Evolutionary conservation across 2,113 vertebrate genomes (phyloP).

Genomic region (Pseudopipra pipra): DNA sequence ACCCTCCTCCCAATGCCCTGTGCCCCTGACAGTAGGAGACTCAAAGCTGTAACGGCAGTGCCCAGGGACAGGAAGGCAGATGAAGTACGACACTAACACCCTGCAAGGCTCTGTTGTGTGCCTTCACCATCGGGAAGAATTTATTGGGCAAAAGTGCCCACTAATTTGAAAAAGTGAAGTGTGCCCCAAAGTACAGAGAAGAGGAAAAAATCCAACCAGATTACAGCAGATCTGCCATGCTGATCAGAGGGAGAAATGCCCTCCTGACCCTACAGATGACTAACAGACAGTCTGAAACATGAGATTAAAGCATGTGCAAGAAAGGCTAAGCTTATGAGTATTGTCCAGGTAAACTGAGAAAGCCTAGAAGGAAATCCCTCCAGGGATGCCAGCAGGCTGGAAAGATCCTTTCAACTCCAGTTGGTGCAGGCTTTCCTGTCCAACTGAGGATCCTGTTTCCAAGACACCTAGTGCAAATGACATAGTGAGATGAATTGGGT

Average conservation of each 20-base stretch:
- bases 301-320: neutral
- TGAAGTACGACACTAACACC: neutral
- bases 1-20: neutral
- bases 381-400: neutral
- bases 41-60: neutral
- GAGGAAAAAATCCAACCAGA: neutral
- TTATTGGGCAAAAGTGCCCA: neutral
- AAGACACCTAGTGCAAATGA: neutral
- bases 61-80: neutral
- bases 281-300: neutral
- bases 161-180: neutral
- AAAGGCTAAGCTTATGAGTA: neutral
- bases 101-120: neutral
- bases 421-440: neutral
- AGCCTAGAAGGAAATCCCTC: conserved; percentile 1
- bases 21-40: neutral
- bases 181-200: neutral
- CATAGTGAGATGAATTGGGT: neutral
- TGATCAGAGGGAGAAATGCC: neutral
- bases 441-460: neutral
- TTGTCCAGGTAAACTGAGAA: conserved; percentile 23
- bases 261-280: neutral
- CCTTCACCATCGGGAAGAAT: neutral
- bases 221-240: neutral
- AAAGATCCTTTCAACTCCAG: neutral